Percentiles rank a stretch among this genome's conserved stretches.
Evolutionary conservation across 1,140 invertebrate genomes (phyloP).

Genomic region (Eumeta japonica): DNA sequence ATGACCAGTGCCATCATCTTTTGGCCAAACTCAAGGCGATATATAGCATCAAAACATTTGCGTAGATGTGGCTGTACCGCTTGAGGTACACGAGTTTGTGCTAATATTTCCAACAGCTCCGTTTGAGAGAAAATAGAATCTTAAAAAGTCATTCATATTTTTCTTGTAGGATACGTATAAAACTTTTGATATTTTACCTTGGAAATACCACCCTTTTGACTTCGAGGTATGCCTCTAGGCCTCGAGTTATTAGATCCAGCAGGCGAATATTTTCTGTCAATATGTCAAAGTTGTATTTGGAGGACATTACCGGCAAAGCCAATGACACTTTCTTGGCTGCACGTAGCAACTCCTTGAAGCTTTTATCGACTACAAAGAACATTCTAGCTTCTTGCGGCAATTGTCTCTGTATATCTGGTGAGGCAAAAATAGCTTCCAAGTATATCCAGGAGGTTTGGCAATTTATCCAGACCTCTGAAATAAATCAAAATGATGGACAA

Average conservation of each 20-base stretch:
- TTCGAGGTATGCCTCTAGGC: conserved; percentile 77
- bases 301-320: too few species aligned
- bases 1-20: conserved; percentile 43
- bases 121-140: conserved; percentile 92
- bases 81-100: conserved; percentile 79
- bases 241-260: conserved; percentile 80
- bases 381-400: conserved; percentile 81
- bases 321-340: conserved; percentile 69
- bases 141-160: conserved; percentile 85
- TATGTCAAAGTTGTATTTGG: too few species aligned
- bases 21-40: conserved; percentile 74
- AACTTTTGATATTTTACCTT: conserved; percentile 77
- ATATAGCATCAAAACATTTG: conserved; percentile 87
- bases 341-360: conserved; percentile 83
- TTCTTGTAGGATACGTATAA: conserved; percentile 81
- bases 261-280: conserved; percentile 74
- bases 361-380: conserved; percentile 81
- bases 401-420: conserved; percentile 84
- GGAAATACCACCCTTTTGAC: conserved; percentile 90
- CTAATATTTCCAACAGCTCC: conserved; percentile 90
- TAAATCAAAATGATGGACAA: too few species aligned
- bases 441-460: conserved; percentile 87
- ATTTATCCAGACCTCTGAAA: conserved; percentile 79
- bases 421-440: conserved; percentile 84
- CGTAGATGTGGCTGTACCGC: conserved; percentile 85